Evolutionary conservation across 53 echinoderm and acorn worm species (phyloP).

Genomic region (Actinopyga echinites): DNA sequence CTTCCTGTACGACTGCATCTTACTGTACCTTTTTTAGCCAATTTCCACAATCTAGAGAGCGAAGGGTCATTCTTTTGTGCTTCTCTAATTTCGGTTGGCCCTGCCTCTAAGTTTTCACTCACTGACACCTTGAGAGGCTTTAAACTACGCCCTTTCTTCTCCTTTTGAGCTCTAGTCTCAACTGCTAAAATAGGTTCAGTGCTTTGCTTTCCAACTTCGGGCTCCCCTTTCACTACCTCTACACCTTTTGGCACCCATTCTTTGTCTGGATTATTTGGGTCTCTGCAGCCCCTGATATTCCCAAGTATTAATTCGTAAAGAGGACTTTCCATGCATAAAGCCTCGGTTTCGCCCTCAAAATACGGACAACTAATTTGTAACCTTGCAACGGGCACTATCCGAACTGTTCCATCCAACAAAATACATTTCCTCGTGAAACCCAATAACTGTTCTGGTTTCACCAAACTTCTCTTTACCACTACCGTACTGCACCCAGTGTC

Average conservation of each 20-base stretch:
- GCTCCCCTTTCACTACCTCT: not conserved
- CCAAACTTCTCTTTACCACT: slow-evolving; percentile 54
- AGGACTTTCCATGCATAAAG: slow-evolving; percentile 53
- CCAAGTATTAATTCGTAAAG: slow-evolving; percentile 66
- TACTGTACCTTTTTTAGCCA: not conserved
- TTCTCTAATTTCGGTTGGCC: not conserved
- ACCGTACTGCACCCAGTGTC: slow-evolving; percentile 63
- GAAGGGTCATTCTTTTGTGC: slow-evolving; percentile 8
- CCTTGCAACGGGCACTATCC: slow-evolving; percentile 41
- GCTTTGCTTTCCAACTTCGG: not conserved
- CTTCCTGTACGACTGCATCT: not conserved
- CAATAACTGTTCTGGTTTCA: slow-evolving; percentile 26
- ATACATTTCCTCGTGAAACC: slow-evolving; percentile 30
- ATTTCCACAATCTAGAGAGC: slow-evolving; percentile 4
- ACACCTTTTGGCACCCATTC: not conserved
- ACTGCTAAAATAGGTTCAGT: slow-evolving; percentile 9
- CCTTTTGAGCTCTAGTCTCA: slow-evolving; percentile 52
- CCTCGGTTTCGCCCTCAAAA: slow-evolving; percentile 53
- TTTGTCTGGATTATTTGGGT: slow-evolving; percentile 26
- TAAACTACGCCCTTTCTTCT: not conserved
- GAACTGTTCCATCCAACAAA: slow-evolving; percentile 62
- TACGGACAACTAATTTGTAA: slow-evolving; percentile 50
- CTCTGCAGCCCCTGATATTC: slow-evolving; percentile 54
- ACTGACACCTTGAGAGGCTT: slow-evolving; percentile 36
- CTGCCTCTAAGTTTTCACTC: not conserved